phyloP scores from a whole-genome alignment of 2,113 vertebrate species.

The Acrocephalus arundinaceus region DNA sequence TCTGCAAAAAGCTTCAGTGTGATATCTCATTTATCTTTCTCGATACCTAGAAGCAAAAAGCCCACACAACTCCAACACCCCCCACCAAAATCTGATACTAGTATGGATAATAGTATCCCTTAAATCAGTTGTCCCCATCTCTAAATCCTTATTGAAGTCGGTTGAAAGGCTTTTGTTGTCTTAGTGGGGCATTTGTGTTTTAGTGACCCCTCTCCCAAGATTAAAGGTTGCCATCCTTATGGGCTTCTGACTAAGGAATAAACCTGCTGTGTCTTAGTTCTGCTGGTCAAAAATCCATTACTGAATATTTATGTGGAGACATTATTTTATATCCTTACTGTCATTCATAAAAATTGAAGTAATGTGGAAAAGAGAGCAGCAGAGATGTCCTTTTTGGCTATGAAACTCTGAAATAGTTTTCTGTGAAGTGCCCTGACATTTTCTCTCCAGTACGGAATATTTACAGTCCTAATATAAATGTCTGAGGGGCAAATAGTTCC shows the following conservation, averaged over 20 bases:
- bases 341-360: not conserved
- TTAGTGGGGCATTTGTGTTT: not conserved
- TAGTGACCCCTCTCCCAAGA: not conserved
- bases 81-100: not conserved
- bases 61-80: not conserved
- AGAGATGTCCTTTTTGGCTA: not conserved
- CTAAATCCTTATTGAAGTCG: not conserved
- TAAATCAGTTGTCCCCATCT: not conserved
- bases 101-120: not conserved
- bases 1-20: not conserved
- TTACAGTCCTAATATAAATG: conserved; percentile 25
- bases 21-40: not conserved
- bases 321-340: not conserved
- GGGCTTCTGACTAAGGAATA: not conserved
- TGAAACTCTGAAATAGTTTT: not conserved
- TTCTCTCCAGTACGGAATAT: not conserved
- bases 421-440: not conserved
- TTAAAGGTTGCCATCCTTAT: not conserved
- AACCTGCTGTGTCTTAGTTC: not conserved
- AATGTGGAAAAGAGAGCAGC: not conserved
- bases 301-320: not conserved
- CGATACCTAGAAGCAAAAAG: not conserved
- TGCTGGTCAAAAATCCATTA: not conserved
- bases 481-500: not conserved
- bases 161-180: not conserved